These are phyloP conservation scores for Maniola hyperantus DNA, from an alignment of 2,888 invertebrate genomes.

Conservation along the genomic window DNA sequence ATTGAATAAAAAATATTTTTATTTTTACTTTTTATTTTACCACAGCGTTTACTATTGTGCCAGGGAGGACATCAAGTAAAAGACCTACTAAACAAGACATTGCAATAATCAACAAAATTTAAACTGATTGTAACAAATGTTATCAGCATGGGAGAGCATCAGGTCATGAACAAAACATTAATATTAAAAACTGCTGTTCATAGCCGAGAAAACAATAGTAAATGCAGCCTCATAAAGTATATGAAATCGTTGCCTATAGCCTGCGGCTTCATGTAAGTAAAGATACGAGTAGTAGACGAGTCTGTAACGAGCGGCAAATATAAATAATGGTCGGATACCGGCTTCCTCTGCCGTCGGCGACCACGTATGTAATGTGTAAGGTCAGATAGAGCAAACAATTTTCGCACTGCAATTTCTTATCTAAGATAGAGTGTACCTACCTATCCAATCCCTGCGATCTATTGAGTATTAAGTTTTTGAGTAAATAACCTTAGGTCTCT, in stretches of 20 bases:
- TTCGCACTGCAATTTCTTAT: constrained; percentile 20
- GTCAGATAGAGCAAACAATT: constrained; percentile 26
- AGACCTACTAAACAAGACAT: too few relatives aligned
- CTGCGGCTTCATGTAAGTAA: constrained; percentile 13
- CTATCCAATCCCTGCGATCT: not conserved
- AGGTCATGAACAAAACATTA: not conserved
- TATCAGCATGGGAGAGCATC: not conserved
- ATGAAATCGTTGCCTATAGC: constrained; percentile 27
- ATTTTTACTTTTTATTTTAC: too few relatives aligned
- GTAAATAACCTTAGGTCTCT: too few relatives aligned
- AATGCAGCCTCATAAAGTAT: constrained; percentile 15
- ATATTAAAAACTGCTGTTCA: constrained; percentile 6
- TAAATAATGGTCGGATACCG: constrained; percentile 63
- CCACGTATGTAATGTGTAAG: constrained; percentile 35
- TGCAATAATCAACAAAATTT: too few relatives aligned
- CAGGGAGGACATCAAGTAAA: too few relatives aligned
- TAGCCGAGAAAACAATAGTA: constrained; percentile 17
- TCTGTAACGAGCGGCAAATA: constrained; percentile 37
- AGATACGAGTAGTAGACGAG: constrained; percentile 20
- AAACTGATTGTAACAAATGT: too few relatives aligned
- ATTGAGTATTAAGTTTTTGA: not conserved
- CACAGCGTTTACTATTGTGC: too few relatives aligned
- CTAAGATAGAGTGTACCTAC: not conserved
- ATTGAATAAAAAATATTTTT: too few relatives aligned
- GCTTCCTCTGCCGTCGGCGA: constrained; percentile 58